Base-by-base conservation (phyloP, 2,888 invertebrate species). In the Sepiola atlantica region DNA sequence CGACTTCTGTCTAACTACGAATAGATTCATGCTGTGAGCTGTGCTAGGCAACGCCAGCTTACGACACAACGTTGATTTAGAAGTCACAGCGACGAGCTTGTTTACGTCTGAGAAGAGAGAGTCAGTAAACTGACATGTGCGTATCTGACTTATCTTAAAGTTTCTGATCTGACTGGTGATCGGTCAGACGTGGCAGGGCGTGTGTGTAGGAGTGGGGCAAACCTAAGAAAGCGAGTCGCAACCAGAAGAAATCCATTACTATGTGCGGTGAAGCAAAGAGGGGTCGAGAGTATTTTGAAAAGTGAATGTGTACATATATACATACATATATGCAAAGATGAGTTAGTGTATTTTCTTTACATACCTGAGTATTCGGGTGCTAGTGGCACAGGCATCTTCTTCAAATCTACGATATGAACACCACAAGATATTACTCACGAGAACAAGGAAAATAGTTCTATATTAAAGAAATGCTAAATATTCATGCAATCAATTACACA, bases 41-140 rank as follows among this genome's bases (percentile, higher is more conserved):
- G n/a, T 77, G n/a, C 77, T 16, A 77, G 77, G 77, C 77, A 77
- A 77, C 77, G n/a, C 21, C 14, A 32, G 77, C 77, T n/a, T n/a
- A 77, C n/a, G 77, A 77, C n/a, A 14, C 16, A n/a, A 3, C n/a
- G 32, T 32, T 77, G n/a, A n/a, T 77, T 14, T 77, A 45, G 14
- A 77, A 77, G 77, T 77, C 77, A n/a, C n/a, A n/a, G 32, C 14
- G 77, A 77, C 77, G 77, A 77, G 77, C n/a, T n/a, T 77, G 77
- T 77, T 77, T 77, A 77, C 77, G n/a, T 77, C n/a, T 77, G 3
- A 77, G 77, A 32, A n/a, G n/a, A n/a, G n/a, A n/a, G 77, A 18
- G n/a, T 77, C 77, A 77, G 18, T 77, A 77, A 77, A 77, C 77
- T 77, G 77, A 77, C 77, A 77, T 77, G 77, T 32, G 77, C 77